phyloP scores from a whole-genome alignment of 2,888 invertebrate species.

The Pediacus dermestoides region DNA sequence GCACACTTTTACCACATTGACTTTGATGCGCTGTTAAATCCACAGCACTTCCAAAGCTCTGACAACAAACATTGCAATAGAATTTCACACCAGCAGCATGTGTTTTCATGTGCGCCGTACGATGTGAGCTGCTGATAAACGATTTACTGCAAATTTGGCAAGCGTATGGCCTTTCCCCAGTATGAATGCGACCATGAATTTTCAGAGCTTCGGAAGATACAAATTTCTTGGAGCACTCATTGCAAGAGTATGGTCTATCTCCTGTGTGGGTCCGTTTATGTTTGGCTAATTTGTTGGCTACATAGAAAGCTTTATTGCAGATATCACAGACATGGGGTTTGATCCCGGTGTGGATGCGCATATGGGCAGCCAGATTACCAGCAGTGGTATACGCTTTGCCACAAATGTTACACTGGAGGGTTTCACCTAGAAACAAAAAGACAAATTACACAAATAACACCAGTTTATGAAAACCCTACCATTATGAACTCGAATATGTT shows the following conservation, averaged over 20 bases:
- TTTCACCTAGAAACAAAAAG: slow-evolving; percentile 31
- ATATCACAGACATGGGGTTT: slow-evolving; percentile 35
- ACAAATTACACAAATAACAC: too few species aligned
- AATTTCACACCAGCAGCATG: slow-evolving; percentile 16
- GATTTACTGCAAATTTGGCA: slow-evolving; percentile 12
- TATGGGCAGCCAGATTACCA: slow-evolving; percentile 33
- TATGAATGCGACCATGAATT: slow-evolving; percentile 26
- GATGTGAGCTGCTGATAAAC: slow-evolving; percentile 9
- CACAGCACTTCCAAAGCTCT: slow-evolving; percentile 15
- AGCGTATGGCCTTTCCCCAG: slow-evolving; percentile 9
- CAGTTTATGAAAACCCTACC: slow-evolving; percentile 27
- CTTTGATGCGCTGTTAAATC: slow-evolving; percentile 15
- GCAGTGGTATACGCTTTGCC: slow-evolving; percentile 32
- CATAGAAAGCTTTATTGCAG: slow-evolving; percentile 36
- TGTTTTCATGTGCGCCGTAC: slow-evolving; percentile 10
- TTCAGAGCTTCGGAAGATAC: slow-evolving; percentile 32
- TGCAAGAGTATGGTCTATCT: slow-evolving; percentile 23
- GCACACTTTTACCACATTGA: slow-evolving; percentile 1
- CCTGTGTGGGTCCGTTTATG: slow-evolving; percentile 37
- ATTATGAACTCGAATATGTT: slow-evolving; percentile 35
- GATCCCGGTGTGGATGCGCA: slow-evolving; percentile 38
- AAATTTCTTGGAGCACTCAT: slow-evolving; percentile 27
- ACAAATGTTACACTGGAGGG: slow-evolving; percentile 31
- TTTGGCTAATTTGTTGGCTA: slow-evolving; percentile 36
- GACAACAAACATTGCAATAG: slow-evolving; percentile 18